Conservation (phyloP, 2,113 vertebrate genomes). For the Euleptes europaea region DNA sequence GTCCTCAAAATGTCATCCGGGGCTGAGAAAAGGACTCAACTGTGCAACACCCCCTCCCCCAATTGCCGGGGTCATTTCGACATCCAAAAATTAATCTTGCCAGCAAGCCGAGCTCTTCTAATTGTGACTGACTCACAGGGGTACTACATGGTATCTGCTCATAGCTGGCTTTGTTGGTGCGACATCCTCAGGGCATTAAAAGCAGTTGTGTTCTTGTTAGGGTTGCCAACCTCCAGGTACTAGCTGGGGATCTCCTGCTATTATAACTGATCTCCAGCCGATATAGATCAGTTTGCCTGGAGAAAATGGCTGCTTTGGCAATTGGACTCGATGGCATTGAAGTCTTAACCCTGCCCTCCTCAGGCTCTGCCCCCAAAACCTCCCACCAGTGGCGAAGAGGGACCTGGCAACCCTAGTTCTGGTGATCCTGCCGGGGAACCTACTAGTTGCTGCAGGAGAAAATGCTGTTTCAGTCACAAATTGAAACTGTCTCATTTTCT, state of each 20-base stretch:
- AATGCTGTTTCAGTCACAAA: no score
- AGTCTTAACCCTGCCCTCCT: no score
- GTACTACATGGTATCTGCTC: slow-evolving; percentile 54
- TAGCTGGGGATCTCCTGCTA: no score
- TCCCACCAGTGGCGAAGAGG: no score
- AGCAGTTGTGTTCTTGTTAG: background rate
- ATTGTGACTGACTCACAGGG: slow-evolving; percentile 66
- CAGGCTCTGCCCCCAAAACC: no score
- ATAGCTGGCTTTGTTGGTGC: slow-evolving; percentile 50
- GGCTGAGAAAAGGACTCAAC: slow-evolving; percentile 20
- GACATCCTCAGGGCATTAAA: background rate
- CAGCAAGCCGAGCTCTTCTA: slow-evolving; percentile 64
- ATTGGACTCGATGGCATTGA: no score
- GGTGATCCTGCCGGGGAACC: no score
- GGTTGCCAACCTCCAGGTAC: no score
- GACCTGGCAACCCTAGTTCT: no score
- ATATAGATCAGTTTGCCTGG: no score
- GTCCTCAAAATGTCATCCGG: slow-evolving; percentile 30
- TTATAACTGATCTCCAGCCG: no score
- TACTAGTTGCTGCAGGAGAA: background rate
- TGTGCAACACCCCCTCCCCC: background rate
- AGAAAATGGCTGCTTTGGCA: no score
- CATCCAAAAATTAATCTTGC: slow-evolving; percentile 25
- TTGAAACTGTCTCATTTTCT: background rate
- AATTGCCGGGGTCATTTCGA: background rate